Percentiles rank a stretch among this genome's conserved stretches.
These are phyloP conservation scores for Gonioctena quinquepunctata DNA, from an alignment of 1,140 invertebrate species.

Conservation along the genomic window DNA sequence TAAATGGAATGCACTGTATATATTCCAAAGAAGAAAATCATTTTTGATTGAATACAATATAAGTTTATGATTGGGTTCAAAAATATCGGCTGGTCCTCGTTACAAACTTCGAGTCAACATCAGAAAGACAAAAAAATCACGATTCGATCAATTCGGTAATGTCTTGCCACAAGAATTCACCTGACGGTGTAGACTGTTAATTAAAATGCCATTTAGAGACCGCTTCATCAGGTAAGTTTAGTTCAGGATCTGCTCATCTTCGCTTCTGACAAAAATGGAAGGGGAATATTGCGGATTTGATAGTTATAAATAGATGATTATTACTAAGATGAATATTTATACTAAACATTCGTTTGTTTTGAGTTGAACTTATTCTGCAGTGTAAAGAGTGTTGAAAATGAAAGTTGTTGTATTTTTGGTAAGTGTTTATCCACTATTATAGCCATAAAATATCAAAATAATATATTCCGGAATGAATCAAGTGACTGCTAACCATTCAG, in stretches of 20 bases:
- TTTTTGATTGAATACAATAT: no score
- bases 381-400: neutral
- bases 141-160: neutral
- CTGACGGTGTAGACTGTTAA: neutral
- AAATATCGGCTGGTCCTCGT: neutral
- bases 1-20: no score
- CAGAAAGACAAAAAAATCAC: neutral
- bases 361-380: neutral
- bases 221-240: neutral
- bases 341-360: neutral
- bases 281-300: neutral
- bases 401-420: neutral
- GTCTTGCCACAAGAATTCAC: neutral
- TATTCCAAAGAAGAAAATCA: no score
- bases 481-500: no score
- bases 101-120: neutral
- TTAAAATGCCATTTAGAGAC: neutral
- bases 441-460: no score
- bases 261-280: neutral
- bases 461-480: no score
- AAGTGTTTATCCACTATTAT: no score
- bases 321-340: neutral
- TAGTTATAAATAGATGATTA: neutral
- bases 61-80: no score
- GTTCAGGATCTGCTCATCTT: neutral